Evolutionary conservation across 2,888 invertebrate genomes (phyloP).

Genomic region (Lithophane ornitopus): DNA sequence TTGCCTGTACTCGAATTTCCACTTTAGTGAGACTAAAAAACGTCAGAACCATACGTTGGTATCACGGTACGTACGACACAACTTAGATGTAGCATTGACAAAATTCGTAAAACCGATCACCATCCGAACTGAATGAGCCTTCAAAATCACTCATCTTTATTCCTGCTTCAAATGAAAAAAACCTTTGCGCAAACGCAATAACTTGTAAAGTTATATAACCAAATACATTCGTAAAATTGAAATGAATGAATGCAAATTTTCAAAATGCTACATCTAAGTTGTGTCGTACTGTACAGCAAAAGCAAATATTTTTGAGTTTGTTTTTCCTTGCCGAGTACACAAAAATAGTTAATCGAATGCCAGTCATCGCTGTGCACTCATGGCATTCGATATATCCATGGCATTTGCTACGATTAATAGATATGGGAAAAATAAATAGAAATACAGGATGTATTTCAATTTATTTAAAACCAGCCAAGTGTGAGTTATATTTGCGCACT

Average conservation of each 20-base stretch:
- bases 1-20: background rate
- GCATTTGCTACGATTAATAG: slow-evolving; percentile 9
- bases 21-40: slow-evolving; percentile 26
- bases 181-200: no score
- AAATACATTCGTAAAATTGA: no score
- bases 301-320: slow-evolving; percentile 10
- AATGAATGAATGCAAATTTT: no score
- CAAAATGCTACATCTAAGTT: no score
- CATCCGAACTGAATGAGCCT: no score
- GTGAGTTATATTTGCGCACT: background rate
- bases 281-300: background rate
- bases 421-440: slow-evolving; percentile 15
- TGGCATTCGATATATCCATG: background rate
- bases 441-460: background rate
- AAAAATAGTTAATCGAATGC: slow-evolving; percentile 37
- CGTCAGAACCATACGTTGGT: background rate
- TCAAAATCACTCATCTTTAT: no score
- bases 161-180: no score
- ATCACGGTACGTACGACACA: background rate
- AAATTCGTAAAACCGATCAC: no score
- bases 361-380: slow-evolving; percentile 25
- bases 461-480: background rate
- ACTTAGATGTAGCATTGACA: no score
- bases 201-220: no score
- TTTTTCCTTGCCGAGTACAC: slow-evolving; percentile 11